Conservation (phyloP, 2,113 vertebrate genomes). For the Dromaius novaehollandiae region DNA sequence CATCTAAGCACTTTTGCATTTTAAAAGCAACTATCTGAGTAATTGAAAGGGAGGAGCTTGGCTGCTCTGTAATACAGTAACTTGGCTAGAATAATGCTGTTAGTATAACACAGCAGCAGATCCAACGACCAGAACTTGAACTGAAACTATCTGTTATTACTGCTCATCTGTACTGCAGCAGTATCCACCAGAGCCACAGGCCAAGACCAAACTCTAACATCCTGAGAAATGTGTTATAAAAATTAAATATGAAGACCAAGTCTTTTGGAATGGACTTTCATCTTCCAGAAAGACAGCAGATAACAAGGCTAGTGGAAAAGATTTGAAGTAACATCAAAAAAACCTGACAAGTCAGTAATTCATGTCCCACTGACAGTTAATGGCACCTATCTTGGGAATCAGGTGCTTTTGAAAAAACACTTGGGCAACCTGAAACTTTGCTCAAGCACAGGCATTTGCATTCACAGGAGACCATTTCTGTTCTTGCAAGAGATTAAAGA, state of each 20-base stretch:
- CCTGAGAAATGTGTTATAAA: not conserved
- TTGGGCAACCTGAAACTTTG: not conserved
- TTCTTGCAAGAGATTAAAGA: not conserved
- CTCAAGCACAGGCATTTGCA: not conserved
- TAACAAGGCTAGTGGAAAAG: not conserved
- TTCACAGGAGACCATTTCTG: not conserved
- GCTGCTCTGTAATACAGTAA: not conserved
- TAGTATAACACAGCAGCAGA: conserved; percentile 4
- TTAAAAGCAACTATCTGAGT: conserved; percentile 8
- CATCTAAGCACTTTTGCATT: conserved; percentile 16
- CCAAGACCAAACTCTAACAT: not conserved
- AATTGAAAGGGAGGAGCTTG: conserved; percentile 34
- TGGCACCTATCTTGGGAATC: accelerated
- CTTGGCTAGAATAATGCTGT: not conserved
- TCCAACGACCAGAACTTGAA: conserved; percentile 7
- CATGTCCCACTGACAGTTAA: not conserved
- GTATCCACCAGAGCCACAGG: not conserved
- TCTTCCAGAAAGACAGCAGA: not conserved
- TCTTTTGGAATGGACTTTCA: not conserved
- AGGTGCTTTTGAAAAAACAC: not conserved
- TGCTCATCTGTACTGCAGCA: not conserved
- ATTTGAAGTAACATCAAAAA: not conserved
- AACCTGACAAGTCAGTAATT: not conserved
- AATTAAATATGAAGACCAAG: not conserved
- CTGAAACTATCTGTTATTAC: not conserved